Evolutionary conservation across 2,113 vertebrate species (phyloP).

Genomic region (Pelobates fuscus): DNA sequence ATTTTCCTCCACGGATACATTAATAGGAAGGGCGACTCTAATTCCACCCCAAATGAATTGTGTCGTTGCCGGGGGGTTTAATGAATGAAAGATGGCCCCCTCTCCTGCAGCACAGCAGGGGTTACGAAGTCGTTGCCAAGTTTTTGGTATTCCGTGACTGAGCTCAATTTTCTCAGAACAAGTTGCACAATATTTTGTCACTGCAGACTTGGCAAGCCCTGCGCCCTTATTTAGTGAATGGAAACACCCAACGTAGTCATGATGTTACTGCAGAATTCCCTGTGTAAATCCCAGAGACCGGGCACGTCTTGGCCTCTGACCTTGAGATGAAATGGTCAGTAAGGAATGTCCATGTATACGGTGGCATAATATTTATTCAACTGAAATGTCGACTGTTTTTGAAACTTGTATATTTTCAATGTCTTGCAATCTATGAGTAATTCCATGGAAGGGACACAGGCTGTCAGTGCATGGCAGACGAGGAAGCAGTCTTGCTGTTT

Average conservation of each 20-base stretch:
- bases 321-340: background rate
- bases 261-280: background rate
- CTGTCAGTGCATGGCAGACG: too few relatives aligned
- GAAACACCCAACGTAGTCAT: conserved; percentile 10
- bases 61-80: too few relatives aligned
- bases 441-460: too few relatives aligned
- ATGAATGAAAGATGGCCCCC: background rate
- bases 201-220: conserved; percentile 27
- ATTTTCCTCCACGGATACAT: too few relatives aligned
- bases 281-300: background rate
- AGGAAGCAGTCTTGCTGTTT: too few relatives aligned
- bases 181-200: conserved; percentile 26
- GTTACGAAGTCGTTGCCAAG: conserved; percentile 4
- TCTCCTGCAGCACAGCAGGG: background rate
- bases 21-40: too few relatives aligned
- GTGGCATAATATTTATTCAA: too few relatives aligned
- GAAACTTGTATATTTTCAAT: too few relatives aligned
- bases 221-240: conserved; percentile 6
- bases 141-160: conserved; percentile 20
- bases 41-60: too few relatives aligned
- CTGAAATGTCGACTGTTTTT: too few relatives aligned
- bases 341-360: background rate
- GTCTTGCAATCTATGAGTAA: too few relatives aligned
- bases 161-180: conserved; percentile 15
- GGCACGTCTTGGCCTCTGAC: background rate